Percentiles rank a stretch among this genome's conserved stretches.
Conservation (phyloP, 1,140 invertebrate genomes). For the Neodiprion fabricii region DNA sequence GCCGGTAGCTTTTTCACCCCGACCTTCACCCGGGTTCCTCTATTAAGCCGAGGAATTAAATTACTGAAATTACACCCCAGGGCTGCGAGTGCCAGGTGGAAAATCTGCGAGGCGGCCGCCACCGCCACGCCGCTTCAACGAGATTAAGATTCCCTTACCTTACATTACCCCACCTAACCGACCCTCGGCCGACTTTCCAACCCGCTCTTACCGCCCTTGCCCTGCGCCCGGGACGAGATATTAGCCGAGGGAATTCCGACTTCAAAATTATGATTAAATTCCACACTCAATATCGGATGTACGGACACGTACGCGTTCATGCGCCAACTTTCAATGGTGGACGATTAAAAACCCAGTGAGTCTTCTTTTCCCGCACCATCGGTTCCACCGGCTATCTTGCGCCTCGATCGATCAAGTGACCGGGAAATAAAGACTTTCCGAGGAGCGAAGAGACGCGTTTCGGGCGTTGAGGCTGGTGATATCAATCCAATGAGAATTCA, state of each 20-base stretch:
- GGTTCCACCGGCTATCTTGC: no score
- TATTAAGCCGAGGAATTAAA: slow-evolving; percentile 46
- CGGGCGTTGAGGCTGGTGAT: no score
- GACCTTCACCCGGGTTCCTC: slow-evolving; percentile 12
- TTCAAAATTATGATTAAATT: slow-evolving; percentile 28
- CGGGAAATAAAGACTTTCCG: not conserved
- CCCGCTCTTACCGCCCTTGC: not conserved
- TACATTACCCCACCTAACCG: slow-evolving; percentile 35
- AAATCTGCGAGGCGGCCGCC: slow-evolving; percentile 40
- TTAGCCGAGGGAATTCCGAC: slow-evolving; percentile 36
- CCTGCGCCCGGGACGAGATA: slow-evolving; percentile 23
- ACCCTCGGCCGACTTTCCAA: not conserved
- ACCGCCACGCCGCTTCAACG: slow-evolving; percentile 24
- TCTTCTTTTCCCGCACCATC: no score
- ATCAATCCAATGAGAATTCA: no score
- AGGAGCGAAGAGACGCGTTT: no score
- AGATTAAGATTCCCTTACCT: slow-evolving; percentile 50
- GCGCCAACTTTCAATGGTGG: no score
- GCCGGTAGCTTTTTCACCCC: slow-evolving; percentile 29
- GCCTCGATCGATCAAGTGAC: not conserved
- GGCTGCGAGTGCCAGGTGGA: slow-evolving; percentile 37
- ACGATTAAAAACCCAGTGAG: no score
- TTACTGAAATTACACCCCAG: slow-evolving; percentile 45
- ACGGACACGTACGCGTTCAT: not conserved
- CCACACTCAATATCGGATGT: not conserved